Conservation (phyloP, 2,888 invertebrate species). For the Idaea dimidiata region DNA sequence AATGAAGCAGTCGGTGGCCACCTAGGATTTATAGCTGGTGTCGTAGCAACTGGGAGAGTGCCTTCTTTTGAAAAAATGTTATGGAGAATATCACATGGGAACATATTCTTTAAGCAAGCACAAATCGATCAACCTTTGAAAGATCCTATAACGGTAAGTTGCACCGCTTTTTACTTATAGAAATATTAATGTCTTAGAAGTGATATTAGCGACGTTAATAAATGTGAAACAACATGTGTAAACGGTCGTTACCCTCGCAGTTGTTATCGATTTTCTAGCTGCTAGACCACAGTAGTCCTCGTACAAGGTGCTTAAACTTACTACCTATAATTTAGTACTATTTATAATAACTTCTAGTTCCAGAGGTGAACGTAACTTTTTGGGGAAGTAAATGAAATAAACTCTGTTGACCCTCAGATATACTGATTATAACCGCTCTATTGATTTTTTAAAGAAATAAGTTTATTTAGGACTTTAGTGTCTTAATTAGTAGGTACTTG, state of each 20-base stretch:
- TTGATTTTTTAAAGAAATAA: background rate
- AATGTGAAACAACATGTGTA: slow-evolving; percentile 35
- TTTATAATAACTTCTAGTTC: background rate
- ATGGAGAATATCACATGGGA: slow-evolving; percentile 76
- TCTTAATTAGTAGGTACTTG: background rate
- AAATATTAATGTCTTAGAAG: background rate
- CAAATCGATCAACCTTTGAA: slow-evolving; percentile 69
- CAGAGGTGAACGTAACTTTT: background rate
- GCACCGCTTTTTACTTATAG: background rate
- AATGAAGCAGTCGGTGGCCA: slow-evolving; percentile 69
- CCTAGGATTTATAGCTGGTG: slow-evolving; percentile 72
- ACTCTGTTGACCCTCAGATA: background rate
- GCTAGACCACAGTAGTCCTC: slow-evolving; percentile 14
- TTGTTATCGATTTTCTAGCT: slow-evolving; percentile 59
- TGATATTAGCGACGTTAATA: slow-evolving; percentile 22
- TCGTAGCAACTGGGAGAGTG: slow-evolving; percentile 66
- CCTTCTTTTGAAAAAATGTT: slow-evolving; percentile 73
- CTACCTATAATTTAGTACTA: background rate
- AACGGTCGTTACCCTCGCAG: slow-evolving; percentile 47
- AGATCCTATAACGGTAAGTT: slow-evolving; percentile 68
- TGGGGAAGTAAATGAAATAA: background rate
- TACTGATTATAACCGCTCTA: background rate
- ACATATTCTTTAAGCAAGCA: slow-evolving; percentile 74
- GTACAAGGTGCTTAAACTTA: background rate
- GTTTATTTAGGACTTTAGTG: background rate